Evolutionary conservation across 1,140 invertebrate genomes (phyloP), one percentile per base, ranked within the genome.

Genomic region (Meteorus sp.): DNA sequence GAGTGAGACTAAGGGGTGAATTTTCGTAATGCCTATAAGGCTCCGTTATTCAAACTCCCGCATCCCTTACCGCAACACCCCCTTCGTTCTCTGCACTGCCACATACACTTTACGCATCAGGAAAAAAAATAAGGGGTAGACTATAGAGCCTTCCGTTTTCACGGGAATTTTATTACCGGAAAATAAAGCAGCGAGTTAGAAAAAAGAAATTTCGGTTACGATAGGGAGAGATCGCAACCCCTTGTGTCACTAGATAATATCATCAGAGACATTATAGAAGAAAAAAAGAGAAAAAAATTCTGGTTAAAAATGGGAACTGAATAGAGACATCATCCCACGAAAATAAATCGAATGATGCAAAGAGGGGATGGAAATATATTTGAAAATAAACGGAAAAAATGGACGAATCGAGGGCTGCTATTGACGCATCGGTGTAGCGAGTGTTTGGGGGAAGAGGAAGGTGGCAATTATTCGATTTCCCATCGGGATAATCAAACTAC

Each of bases 21-120:
- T 76, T 72, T 75, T 60, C 64, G 71, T 75, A 76, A 76, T 75
- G 67, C 69, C 67, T 71, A 70, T 72, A 76, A 74, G 72, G 66
- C 67, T 56, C 54, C 61, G 64, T 48, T 33, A 50, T 29, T 52
- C 48, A n/a, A n/a, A n/a, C n/a, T n/a, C n/a, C n/a, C n/a, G n/a
- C n/a, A n/a, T n/a, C n/a, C n/a, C n/a, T n/a, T n/a, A n/a, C n/a
- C n/a, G n/a, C n/a, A n/a, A n/a, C 35, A 51, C 25, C 35, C 8
- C 33, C 44, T 25, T 44, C 20, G 52, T 29, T 33, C 51, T 56
- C 44, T 52, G 7, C 19, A 9, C 19, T 33, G 13, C 45, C 9
- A 51, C 35, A 29, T 25, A 35, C 22, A 29, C 33, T 58, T 50
- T 51, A 51, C 56, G 47, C 35, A 56, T 56, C 43, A 33, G 25